Percentiles rank a stretch among this genome's conserved stretches.
Conservation (phyloP, 2,888 invertebrate genomes). For the Rhamnusium bicolor region DNA sequence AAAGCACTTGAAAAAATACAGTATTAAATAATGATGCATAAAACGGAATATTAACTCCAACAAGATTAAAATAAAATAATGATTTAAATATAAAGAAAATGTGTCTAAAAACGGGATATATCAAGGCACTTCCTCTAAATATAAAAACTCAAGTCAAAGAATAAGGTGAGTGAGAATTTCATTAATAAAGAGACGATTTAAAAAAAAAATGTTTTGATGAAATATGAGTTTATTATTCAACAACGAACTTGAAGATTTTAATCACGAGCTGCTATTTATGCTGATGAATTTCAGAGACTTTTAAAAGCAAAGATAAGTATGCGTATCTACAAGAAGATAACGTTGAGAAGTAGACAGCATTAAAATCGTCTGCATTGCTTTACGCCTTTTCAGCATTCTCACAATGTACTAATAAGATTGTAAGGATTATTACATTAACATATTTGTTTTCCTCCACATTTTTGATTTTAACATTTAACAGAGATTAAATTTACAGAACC, state of each 20-base stretch:
- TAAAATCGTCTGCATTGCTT: too few species aligned
- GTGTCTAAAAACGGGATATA: neutral
- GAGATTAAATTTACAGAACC: too few species aligned
- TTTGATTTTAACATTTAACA: too few species aligned
- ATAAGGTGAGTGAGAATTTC: neutral
- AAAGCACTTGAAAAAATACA: too few species aligned
- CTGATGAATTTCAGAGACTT: neutral
- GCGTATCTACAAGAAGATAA: neutral
- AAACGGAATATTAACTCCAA: too few species aligned
- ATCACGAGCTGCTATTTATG: neutral
- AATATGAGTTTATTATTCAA: neutral
- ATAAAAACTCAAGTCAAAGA: neutral
- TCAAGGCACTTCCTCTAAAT: neutral
- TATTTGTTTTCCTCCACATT: too few species aligned
- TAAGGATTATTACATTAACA: too few species aligned
- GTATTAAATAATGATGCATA: too few species aligned
- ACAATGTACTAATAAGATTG: too few species aligned
- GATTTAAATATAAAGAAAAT: neutral
- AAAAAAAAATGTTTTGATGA: neutral
- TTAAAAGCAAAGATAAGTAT: too few species aligned
- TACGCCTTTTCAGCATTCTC: too few species aligned
- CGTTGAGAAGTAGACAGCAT: neutral
- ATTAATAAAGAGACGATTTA: neutral
- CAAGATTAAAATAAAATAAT: too few species aligned
- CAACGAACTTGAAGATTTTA: neutral